A percentile compares a stretch with the other conserved stretches of the same genome.
These are phyloP conservation scores for Megastigmus dorsalis DNA, from an alignment of 2,888 invertebrate genomes.

Conservation along the genomic window DNA sequence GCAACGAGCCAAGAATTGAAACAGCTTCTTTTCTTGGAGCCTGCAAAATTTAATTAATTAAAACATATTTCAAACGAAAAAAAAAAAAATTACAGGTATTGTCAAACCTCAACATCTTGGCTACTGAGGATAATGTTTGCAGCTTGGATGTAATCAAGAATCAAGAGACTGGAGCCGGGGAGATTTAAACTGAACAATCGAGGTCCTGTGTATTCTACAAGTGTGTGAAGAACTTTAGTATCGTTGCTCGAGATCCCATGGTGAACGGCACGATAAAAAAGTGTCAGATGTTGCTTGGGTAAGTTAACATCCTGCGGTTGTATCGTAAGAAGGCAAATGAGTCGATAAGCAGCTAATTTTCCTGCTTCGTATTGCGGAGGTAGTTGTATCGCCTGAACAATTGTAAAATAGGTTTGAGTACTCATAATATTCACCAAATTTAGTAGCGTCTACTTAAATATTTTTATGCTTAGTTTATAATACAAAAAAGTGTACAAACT, in stretches of 20 bases:
- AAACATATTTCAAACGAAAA: not conserved
- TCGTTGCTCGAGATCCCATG: constrained; percentile 77
- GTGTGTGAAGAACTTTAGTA: constrained; percentile 69
- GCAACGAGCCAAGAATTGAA: constrained; percentile 89
- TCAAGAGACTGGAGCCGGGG: constrained; percentile 90
- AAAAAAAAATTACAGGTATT: not conserved
- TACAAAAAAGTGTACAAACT: constrained; percentile 76
- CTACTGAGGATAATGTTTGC: constrained; percentile 90
- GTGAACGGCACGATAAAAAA: constrained; percentile 92
- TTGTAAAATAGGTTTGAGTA: constrained; percentile 74
- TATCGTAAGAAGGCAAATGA: constrained; percentile 87
- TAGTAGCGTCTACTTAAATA: no score
- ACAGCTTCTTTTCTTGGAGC: constrained; percentile 94
- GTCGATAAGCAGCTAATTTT: constrained; percentile 88
- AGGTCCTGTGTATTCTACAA: constrained; percentile 81
- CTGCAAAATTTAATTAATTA: constrained; percentile 69
- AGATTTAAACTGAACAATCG: constrained; percentile 88
- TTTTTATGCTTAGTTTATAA: not conserved
- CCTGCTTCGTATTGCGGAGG: constrained; percentile 81
- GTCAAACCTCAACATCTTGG: constrained; percentile 79
- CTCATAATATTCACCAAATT: not conserved
- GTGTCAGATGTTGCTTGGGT: constrained; percentile 78
- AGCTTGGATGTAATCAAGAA: constrained; percentile 93
- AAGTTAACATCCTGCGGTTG: constrained; percentile 85
- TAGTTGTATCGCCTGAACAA: constrained; percentile 77